Evolutionary conservation across 2,113 vertebrate species (phyloP), one percentile per base, ranked within the genome.

Genomic region (Sinocyclocheilus maitianheensis): DNA sequence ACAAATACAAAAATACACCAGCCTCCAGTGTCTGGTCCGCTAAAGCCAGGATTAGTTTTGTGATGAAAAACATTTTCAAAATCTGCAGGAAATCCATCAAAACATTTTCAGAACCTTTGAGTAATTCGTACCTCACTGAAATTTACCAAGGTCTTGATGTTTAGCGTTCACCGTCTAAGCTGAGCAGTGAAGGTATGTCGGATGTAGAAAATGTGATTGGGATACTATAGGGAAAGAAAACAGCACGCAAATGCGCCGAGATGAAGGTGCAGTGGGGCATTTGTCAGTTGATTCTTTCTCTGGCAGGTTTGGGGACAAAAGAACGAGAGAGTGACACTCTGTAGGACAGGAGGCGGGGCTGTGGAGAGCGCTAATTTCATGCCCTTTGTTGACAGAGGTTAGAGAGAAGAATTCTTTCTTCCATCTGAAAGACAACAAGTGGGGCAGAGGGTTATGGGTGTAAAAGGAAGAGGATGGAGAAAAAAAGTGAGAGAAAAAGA

Each of bases 391-490:
- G 89, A 92, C 40, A 14, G 86, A 95, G 95, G 93, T 95, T 94
- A 92, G 92, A 91, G 94, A 93, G 94, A 95, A 71, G 93, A 96
- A 95, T 95, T 96, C 96, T 95, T 96, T 95, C 93, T 92, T 94
- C 93, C 92, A 93, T 95, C 89, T 91, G 91, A 96, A 96, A 91
- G 92, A 95, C 95, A 96, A 97, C 96, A 97, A 97, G 96, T 96
- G 95, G 96, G 95, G 95, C 93, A 94, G 93, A 95, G 94, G 95
- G 95, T 83, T 83, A 83, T 83, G 81, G 81, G 81, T 83, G 93
- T 94, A 94, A 93, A 93, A 85, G 87, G 92, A 90, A 79, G 11
- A 91, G 92, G 93, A 76, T 40, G 46, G 87, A 43, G 14, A 43
- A 55, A 87, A 76, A 86, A 79, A 87, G 34, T 51, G 40, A 62